Evolutionary conservation across 2,113 vertebrate genomes (phyloP), one percentile per base, ranked within the genome.

Genomic region (Macquaria ambigua): DNA sequence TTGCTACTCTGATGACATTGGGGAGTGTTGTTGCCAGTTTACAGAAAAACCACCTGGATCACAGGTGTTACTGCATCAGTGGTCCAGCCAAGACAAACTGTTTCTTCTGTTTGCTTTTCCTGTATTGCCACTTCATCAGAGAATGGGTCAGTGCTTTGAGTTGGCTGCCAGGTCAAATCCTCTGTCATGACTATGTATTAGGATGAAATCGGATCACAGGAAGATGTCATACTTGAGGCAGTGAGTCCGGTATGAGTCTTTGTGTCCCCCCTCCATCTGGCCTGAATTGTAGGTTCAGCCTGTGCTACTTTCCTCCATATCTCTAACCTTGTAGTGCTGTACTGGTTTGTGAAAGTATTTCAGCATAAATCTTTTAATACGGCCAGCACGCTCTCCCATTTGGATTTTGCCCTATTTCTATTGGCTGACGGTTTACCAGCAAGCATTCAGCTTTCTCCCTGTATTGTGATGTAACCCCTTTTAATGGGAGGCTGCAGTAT

Each of bases 291-390:
- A 52, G 68, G 11, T 82, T 90, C 23, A 72, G 61, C 28, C 71
- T 72, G 41, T 67, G 52, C 82, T 86, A 74, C 79, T 89, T 87
- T 83, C 28, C 74, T 79, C 68, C 71, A 83, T 87, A 87, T 89
- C 76, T 77, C 72, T 53, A 20, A 21, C 64, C 84, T 82, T 74
- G 67, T 69, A 76, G 59, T 67, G 48, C 58, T 83, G 79, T 39
- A 74, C 55, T 74, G 55, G 69, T 82, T 84, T 86, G 72, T 67
- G 62, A 79, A 76, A 73, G 74, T 81, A 70, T 83, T 85, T 66
- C 56, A 56, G 52, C 63, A 77, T 86, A 78, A 87, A 88, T 92
- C 82, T 86, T 89, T 91, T 91, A 85, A 90, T 89, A 10, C 5
- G 6, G 34, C 68, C 34, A 58, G 9, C 72, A 80, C 16, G 53